Evolutionary conservation across 2,797 vertebrate genomes (phyloP).

Genomic region (Emys orbicularis): DNA sequence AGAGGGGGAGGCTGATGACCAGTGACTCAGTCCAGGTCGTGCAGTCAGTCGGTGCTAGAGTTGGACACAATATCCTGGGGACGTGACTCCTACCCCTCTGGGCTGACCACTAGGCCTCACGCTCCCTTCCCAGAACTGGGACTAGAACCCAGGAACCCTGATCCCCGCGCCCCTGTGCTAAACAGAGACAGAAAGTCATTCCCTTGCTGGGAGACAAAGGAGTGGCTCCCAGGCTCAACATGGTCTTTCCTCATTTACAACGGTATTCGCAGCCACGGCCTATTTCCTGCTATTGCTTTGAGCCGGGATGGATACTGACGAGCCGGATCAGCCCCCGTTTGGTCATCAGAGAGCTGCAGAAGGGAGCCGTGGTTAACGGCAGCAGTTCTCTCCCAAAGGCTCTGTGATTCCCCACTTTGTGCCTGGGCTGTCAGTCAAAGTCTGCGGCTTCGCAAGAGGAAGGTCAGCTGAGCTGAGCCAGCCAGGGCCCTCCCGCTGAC

Average conservation of each 20-base stretch:
- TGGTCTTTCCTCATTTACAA: fast-evolving
- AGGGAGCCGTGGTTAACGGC: background rate
- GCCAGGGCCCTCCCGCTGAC: fast-evolving
- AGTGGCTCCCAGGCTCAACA: background rate
- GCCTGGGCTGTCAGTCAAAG: fast-evolving
- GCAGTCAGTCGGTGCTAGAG: background rate
- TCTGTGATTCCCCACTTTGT: background rate
- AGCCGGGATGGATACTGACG: background rate
- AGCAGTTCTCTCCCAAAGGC: background rate
- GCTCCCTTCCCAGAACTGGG: background rate
- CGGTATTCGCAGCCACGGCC: fast-evolving
- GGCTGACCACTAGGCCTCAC: background rate
- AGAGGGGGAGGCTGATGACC: background rate
- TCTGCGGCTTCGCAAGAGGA: background rate
- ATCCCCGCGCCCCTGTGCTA: background rate
- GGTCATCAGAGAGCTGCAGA: background rate
- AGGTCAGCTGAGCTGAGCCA: background rate
- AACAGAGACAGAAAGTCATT: background rate
- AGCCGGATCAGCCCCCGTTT: background rate
- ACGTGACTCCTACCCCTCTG: background rate
- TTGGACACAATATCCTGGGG: background rate
- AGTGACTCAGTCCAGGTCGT: background rate
- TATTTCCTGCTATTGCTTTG: background rate
- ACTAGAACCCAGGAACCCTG: background rate
- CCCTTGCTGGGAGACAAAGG: background rate